Evolutionary conservation across 2,113 vertebrate genomes (phyloP).

Genomic region (Stegostoma tigrinum): DNA sequence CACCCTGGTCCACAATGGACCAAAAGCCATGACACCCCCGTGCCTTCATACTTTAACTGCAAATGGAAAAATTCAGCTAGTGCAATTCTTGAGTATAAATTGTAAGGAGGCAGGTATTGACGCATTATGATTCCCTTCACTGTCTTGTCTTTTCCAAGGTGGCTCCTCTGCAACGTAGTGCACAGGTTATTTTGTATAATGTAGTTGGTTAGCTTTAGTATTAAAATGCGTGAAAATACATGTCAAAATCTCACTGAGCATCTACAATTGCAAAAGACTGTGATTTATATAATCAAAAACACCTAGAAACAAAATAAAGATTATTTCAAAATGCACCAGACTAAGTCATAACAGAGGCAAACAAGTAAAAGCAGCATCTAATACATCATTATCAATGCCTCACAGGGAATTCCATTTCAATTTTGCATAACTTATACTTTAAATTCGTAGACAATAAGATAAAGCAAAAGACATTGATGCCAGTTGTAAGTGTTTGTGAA

Average conservation of each 20-base stretch:
- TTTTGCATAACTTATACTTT: neutral
- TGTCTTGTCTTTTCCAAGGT: neutral
- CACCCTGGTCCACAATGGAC: too few relatives aligned
- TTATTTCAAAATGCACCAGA: neutral
- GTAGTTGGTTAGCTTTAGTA: neutral
- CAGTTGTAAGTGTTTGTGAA: neutral
- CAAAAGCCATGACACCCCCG: too few relatives aligned
- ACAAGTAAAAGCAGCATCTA: neutral
- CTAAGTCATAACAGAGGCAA: neutral
- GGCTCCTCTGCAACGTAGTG: neutral
- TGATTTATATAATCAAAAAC: neutral
- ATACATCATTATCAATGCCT: neutral
- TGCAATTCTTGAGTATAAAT: neutral
- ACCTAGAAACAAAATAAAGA: neutral
- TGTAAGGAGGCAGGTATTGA: neutral
- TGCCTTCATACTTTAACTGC: too few relatives aligned
- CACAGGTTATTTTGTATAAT: neutral
- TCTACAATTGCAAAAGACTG: neutral
- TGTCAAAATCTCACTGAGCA: neutral
- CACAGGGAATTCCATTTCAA: neutral
- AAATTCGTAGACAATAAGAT: neutral
- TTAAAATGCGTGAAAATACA: neutral
- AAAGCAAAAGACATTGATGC: neutral
- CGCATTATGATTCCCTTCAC: neutral
- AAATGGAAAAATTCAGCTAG: too few relatives aligned